Evolutionary conservation across 2,113 vertebrate species (phyloP), one percentile per base, ranked within the genome.

Genomic region (Corythaixoides concolor): DNA sequence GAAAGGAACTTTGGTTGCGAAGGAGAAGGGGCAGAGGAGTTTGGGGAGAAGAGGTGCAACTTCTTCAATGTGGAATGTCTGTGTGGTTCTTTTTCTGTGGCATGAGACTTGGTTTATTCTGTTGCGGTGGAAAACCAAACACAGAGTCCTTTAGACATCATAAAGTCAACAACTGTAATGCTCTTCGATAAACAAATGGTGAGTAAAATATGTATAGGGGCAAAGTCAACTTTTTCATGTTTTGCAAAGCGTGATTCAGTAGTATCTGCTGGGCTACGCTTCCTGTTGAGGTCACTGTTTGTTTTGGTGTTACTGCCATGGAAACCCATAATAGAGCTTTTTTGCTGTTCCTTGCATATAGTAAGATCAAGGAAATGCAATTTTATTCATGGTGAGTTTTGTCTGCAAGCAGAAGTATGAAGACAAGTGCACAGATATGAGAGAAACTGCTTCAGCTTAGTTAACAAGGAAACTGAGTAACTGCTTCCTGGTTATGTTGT

Each of bases 201-300:
- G 74, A 85, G 20, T 81, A 24, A 93, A 94, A 39, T 88, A 93
- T 9, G 62, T 77, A 19, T 55, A 63, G 64, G 72, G 88, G 79
- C 77, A 91, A 94, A 92, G 73, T 82, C 53, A 78, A 88, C 67
- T 90, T n/a, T 33, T 72, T 66, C 4, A 3, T 85, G 89, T 64
- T 90, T 82, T 86, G 76, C 58, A 94, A 45, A 93, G 41, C 24
- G 32, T 75, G 77, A 47, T 18, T 79, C 86, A 81, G 78, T 79
- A 93, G 76, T 90, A 90, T 78, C 78, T 91, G 33, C 73, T 95
- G 76, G 53, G 24, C 75, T 95, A 13, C 2, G 21, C 85, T 98
- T 97, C 93, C 97, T 96, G 79, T 94, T 98, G 93, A 86, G 43
- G 63, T 79, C 95, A 86, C 69, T 95, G 94, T 97, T 97, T 97